Conservation (phyloP, 2,888 invertebrate species). For the Epsilonema sp. region DNA sequence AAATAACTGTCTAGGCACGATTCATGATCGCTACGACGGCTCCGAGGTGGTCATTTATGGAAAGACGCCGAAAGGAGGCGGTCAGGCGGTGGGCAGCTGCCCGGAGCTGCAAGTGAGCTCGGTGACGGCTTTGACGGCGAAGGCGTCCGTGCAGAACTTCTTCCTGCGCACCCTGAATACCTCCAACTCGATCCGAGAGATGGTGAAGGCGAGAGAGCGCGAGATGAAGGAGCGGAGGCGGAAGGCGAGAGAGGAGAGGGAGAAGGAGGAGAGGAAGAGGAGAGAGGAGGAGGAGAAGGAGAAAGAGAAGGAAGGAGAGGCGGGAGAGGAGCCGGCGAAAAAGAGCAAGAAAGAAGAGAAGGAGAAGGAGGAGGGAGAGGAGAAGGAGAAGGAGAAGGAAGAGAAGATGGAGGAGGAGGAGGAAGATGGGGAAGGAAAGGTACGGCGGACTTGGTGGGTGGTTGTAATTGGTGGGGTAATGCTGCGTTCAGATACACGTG, state of each 20-base stretch:
- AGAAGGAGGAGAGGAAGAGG: no score
- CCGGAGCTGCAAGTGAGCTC: slow-evolving; percentile 58
- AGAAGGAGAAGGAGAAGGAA: no score
- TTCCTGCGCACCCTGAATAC: slow-evolving; percentile 62
- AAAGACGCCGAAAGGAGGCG: background rate
- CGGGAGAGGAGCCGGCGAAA: background rate
- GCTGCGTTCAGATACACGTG: no score
- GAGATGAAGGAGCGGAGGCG: background rate
- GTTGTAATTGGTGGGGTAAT: no score
- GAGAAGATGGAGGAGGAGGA: no score
- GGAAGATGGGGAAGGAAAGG: no score
- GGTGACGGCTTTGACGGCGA: slow-evolving; percentile 57
- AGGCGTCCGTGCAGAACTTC: slow-evolving; percentile 63
- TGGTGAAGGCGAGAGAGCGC: slow-evolving; percentile 19
- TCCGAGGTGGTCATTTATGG: slow-evolving; percentile 46
- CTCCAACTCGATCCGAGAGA: slow-evolving; percentile 53
- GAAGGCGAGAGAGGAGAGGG: background rate
- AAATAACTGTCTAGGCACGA: no score
- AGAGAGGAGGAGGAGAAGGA: background rate
- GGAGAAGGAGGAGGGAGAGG: slow-evolving; percentile 9
- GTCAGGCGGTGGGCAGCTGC: background rate
- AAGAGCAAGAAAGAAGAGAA: slow-evolving; percentile 4
- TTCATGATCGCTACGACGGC: slow-evolving; percentile 1
- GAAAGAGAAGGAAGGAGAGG: slow-evolving; percentile 4
- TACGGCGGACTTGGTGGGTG: no score